Base-by-base conservation (phyloP, 2,888 invertebrate genomes). In the Cephus nigrinus region DNA sequence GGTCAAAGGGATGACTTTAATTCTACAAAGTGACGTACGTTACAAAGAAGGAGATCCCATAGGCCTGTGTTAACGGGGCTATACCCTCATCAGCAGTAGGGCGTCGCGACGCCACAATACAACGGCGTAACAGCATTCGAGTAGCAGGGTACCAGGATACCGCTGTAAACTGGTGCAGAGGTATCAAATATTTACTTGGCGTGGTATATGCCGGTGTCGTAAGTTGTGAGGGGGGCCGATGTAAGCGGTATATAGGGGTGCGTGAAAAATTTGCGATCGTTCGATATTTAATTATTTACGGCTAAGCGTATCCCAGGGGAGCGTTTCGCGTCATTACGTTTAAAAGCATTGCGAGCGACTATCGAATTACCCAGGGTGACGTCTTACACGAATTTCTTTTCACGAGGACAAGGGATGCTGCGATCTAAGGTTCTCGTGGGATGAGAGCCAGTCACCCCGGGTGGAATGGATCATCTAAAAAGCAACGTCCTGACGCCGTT, bases 111-210 rank as follows among this genome's bases (percentile, higher is more conserved):
- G 79, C 80, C 82, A 83, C 83, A 82, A 81, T 23, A 55, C 55
- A 55, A 55, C 23, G 55, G 23, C 55, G 9, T 9, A 55, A 55
- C 15, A 23, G 23, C 23, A 9, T 23, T 55, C 5, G 23, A 55
- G 55, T 55, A 55, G 23, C 55, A 55, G 55, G 55, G 55, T 55
- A 55, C 55, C 55, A 55, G 23, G 55, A 55, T 55, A 55, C 23
- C 9, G 55, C 1, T 55, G 55, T 55, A 55, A 9, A 23, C 55
- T 23, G 55, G 23, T 55, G 23, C 82, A 77, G 80, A 83, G 84
- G 81, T 86, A 82, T 86, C 84, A 87, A 88, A 88, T 88, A 88
- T 88, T 88, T 88, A 88, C 85, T 82, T 78, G 77, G 74, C 79
- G 12, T 11, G 79, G 34, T 83, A 87, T 71, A 55, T 87, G 83